Evolutionary conservation across 2,888 invertebrate genomes (phyloP).

Genomic region (Drosophila kuntzei): DNA sequence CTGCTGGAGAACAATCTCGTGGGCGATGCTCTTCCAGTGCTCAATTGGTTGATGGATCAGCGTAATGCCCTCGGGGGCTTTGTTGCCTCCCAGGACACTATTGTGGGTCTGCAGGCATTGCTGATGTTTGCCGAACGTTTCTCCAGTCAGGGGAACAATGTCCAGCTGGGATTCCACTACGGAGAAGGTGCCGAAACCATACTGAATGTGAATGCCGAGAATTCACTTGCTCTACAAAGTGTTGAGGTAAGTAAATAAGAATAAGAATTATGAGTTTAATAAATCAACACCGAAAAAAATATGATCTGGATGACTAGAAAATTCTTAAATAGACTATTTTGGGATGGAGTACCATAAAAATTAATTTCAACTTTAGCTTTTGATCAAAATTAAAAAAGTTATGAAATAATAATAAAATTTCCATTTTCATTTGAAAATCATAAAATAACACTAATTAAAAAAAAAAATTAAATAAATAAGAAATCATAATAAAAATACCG

Average conservation of each 20-base stretch:
- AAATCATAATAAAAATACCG: no score
- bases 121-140: slow-evolving; percentile 87
- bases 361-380: no score
- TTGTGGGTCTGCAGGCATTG: slow-evolving; percentile 90
- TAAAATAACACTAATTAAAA: no score
- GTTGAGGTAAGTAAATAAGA: slow-evolving; percentile 87
- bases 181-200: slow-evolving; percentile 84
- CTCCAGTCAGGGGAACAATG: slow-evolving; percentile 86
- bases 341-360: no score
- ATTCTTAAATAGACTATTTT: no score
- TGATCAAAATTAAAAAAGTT: no score
- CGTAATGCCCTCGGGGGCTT: slow-evolving; percentile 90
- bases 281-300: no score
- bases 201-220: slow-evolving; percentile 91
- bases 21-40: slow-evolving; percentile 86
- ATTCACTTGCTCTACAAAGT: slow-evolving; percentile 93
- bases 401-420: no score
- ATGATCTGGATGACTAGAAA: no score
- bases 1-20: slow-evolving; percentile 87
- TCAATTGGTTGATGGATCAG: slow-evolving; percentile 91
- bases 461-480: no score
- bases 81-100: slow-evolving; percentile 91
- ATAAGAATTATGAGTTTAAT: no score
- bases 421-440: no score
- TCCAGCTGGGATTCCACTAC: slow-evolving; percentile 87